Conservation (phyloP, 1,140 invertebrate species). For the Bombus confusus region DNA sequence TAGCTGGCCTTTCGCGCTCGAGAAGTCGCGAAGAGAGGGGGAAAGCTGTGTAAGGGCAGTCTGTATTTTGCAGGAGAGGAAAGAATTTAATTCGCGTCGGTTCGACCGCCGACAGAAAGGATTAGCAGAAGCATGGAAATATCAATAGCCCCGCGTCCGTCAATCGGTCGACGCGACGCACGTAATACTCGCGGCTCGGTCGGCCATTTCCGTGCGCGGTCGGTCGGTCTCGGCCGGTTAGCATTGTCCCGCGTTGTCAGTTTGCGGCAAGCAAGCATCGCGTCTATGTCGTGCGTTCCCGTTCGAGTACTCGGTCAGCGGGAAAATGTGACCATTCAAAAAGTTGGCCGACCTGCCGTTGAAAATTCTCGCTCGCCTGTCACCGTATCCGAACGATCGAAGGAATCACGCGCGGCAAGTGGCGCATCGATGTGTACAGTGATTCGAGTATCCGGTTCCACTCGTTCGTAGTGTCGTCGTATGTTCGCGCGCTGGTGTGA, state of each 20-base stretch:
- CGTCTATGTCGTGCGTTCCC: constrained; percentile 55
- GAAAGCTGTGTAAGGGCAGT: neutral
- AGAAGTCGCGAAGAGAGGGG: neutral
- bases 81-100: constrained; percentile 34
- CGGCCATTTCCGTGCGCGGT: constrained; percentile 71
- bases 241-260: constrained; percentile 75
- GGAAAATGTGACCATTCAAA: constrained; percentile 63
- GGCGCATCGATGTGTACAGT: neutral
- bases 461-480: constrained; percentile 5
- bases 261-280: constrained; percentile 75
- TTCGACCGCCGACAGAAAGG: constrained; percentile 39
- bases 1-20: neutral
- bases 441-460: neutral
- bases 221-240: constrained; percentile 68
- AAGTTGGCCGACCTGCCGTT: constrained; percentile 3
- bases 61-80: neutral
- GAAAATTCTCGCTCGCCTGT: neutral
- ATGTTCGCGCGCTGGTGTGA: constrained; percentile 5
- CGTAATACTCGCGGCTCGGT: constrained; percentile 59
- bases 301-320: constrained; percentile 27
- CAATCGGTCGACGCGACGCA: constrained; percentile 64
- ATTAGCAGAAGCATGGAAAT: constrained; percentile 54
- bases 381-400: neutral
- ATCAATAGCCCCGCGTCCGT: constrained; percentile 62
- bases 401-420: no score